These are phyloP conservation scores for Nebria salina DNA, from an alignment of 2,888 invertebrate species.

Conservation along the genomic window DNA sequence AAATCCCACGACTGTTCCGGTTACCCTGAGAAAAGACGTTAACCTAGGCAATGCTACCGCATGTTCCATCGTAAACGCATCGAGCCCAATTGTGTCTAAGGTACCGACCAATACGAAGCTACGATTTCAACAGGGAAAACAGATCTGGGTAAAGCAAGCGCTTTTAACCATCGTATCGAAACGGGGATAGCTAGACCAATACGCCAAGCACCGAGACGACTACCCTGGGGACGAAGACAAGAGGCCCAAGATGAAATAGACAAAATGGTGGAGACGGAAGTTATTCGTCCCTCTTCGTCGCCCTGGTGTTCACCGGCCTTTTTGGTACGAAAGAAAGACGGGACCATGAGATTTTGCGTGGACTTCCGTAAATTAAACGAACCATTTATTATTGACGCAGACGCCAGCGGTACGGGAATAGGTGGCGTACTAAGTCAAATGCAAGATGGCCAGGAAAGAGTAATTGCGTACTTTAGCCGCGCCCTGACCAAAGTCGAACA, in stretches of 20 bases:
- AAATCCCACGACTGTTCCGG: background rate
- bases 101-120: background rate
- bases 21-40: background rate
- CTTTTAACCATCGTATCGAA: background rate
- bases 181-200: background rate
- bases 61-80: background rate
- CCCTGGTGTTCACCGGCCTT: background rate
- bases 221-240: background rate
- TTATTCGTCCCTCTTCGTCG: conserved; percentile 11
- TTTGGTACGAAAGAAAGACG: conserved; percentile 7
- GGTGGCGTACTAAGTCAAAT: conserved; percentile 28
- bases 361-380: conserved; percentile 15
- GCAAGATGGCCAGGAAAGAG: conserved; percentile 23
- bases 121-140: background rate
- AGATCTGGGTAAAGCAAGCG: background rate
- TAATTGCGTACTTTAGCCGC: conserved; percentile 28
- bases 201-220: background rate
- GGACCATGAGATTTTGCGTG: conserved; percentile 17
- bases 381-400: conserved; percentile 28
- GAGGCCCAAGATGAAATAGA: background rate
- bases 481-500: conserved; percentile 22
- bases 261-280: background rate
- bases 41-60: background rate
- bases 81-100: background rate
- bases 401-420: conserved; percentile 24